These are phyloP conservation scores for Melieria omissa DNA, from an alignment of 2,888 invertebrate species.

Conservation along the genomic window DNA sequence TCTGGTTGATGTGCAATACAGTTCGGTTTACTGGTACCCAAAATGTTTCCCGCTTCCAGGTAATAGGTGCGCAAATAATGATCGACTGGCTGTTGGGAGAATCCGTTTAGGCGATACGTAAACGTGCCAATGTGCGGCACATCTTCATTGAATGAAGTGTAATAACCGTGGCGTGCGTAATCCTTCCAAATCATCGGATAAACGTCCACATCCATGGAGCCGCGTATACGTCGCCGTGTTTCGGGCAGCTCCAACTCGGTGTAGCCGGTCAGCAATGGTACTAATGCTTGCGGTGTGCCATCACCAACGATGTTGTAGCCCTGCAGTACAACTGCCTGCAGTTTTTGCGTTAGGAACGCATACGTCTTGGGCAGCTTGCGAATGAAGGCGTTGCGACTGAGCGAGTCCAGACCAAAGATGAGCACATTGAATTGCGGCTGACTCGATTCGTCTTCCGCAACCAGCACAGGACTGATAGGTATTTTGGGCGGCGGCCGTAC, in stretches of 20 bases:
- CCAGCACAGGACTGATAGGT: conserved; percentile 6
- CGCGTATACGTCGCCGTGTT: conserved; percentile 76
- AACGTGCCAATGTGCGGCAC: conserved; percentile 86
- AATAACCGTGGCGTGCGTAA: conserved; percentile 76
- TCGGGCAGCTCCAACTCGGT: conserved; percentile 90
- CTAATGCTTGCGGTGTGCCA: conserved; percentile 87
- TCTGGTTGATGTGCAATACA: conserved; percentile 80
- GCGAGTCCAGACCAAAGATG: conserved; percentile 89
- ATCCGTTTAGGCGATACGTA: conserved; percentile 89
- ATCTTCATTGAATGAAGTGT: conserved; percentile 89
- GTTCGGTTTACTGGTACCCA: conserved; percentile 70
- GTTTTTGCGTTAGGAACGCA: conserved; percentile 72
- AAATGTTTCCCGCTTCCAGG: conserved; percentile 73
- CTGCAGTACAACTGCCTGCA: conserved; percentile 75
- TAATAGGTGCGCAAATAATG: conserved; percentile 89
- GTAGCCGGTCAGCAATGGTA: conserved; percentile 87
- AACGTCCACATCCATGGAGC: conserved; percentile 76
- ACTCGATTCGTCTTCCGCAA: conserved; percentile 29
- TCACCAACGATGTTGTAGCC: conserved; percentile 89
- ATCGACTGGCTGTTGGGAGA: conserved; percentile 84
- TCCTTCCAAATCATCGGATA: conserved; percentile 91
- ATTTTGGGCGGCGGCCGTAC: conserved; percentile 11
- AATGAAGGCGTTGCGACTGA: conserved; percentile 84
- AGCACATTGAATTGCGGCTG: conserved; percentile 73
- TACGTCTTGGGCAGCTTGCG: conserved; percentile 82